A percentile compares a stretch with the other conserved stretches of the same genome.
Conservation (phyloP, 2,113 vertebrate genomes). For the Morone saxatilis region DNA sequence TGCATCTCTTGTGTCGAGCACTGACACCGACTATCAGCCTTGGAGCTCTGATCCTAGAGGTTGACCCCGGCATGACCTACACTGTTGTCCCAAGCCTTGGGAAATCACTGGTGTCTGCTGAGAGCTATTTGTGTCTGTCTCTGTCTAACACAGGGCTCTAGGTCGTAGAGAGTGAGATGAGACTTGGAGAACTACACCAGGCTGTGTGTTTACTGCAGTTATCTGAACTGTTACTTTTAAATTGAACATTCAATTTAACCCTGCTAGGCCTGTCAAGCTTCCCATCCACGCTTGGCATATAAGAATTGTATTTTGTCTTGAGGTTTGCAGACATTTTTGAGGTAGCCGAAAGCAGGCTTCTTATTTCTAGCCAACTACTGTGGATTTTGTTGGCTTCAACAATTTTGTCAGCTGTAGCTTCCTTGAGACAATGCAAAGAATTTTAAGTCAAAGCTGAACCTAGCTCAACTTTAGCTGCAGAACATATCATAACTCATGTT, state of each 20-base stretch:
- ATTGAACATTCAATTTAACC: background rate
- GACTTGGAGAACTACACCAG: background rate
- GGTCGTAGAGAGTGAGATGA: background rate
- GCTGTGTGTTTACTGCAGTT: background rate
- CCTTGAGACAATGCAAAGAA: background rate
- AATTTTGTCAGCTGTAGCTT: background rate
- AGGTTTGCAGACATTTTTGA: background rate
- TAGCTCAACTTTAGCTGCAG: too few species aligned
- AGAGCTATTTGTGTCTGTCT: background rate
- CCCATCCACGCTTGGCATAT: background rate
- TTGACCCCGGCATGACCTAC: slow-evolving; percentile 42
- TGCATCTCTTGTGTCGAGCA: slow-evolving; percentile 2
- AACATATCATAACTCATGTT: too few species aligned
- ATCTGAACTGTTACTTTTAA: too few species aligned
- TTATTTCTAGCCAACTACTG: too few species aligned
- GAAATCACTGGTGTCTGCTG: background rate
- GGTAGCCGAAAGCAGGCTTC: background rate
- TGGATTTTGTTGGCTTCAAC: background rate
- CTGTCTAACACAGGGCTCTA: background rate
- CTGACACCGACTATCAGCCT: slow-evolving; percentile 21
- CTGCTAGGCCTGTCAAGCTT: background rate
- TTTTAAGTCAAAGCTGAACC: too few species aligned
- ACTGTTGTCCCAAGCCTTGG: slow-evolving; percentile 5
- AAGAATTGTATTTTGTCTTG: background rate
- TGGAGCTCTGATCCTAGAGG: slow-evolving; percentile 44